These are phyloP conservation scores for Synodontis membranacea DNA, from an alignment of 2,113 vertebrate species.

Conservation along the genomic window DNA sequence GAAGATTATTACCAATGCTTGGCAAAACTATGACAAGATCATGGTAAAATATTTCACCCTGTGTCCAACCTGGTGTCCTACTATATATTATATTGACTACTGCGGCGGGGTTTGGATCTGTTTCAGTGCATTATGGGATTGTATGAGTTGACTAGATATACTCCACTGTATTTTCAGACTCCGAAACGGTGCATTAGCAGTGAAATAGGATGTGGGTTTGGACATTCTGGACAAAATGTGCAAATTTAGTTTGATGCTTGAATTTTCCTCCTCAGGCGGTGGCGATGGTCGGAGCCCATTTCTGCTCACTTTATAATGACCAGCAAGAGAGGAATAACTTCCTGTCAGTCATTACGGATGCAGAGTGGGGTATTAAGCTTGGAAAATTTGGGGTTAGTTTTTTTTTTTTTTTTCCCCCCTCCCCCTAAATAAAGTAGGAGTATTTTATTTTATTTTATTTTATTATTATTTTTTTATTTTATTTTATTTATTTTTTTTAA, in stretches of 20 bases:
- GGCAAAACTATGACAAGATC: slow-evolving; percentile 93
- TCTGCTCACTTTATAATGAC: slow-evolving; percentile 78
- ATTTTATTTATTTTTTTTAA: not conserved
- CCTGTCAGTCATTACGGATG: slow-evolving; percentile 80
- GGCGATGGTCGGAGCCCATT: slow-evolving; percentile 81
- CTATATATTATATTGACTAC: too few relatives aligned
- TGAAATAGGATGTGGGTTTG: not conserved
- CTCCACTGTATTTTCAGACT: not conserved
- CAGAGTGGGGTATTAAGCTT: slow-evolving; percentile 89
- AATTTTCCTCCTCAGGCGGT: slow-evolving; percentile 75
- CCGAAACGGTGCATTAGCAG: not conserved
- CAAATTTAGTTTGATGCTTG: not conserved
- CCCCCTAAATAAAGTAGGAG: not conserved
- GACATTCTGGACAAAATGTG: not conserved
- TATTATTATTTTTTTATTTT: not conserved
- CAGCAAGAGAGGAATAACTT: slow-evolving; percentile 77
- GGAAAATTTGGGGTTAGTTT: slow-evolving; percentile 81
- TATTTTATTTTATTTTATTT: not conserved
- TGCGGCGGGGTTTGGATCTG: not conserved
- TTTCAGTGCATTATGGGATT: not conserved
- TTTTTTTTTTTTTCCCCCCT: not conserved
- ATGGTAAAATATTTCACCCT: slow-evolving; percentile 72
- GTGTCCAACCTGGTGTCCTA: not conserved
- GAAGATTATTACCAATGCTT: slow-evolving; percentile 86
- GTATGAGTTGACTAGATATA: not conserved